Evolutionary conservation across 1,140 invertebrate species (phyloP), one percentile per base, ranked within the genome.

Genomic region (Aphelenchoides avenae): DNA sequence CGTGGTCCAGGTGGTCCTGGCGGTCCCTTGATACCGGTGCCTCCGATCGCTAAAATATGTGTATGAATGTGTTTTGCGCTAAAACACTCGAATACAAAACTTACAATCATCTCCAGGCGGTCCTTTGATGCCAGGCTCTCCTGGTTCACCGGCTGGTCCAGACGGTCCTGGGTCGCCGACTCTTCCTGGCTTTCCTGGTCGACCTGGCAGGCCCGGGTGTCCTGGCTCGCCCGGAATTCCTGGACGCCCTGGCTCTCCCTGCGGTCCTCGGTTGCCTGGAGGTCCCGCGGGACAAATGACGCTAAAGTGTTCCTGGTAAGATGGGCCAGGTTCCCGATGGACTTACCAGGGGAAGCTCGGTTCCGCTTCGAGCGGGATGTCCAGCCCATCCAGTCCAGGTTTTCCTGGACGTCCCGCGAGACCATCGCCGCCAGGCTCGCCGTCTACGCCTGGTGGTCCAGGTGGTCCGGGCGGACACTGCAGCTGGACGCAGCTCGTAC

Each of bases 401-500:
- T 75, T 75, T 47, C 73, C 73, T 30, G 57, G 59, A 11, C 70
- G 39, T 15, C 67, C 63, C 13, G 65, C 26, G 11, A 36, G 37
- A 34, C 61, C 61, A 50, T 63, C 61, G 26, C 37, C 29, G n/a
- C 61, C 61, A 27, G 37, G 36, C 31, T 63, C 61, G 30, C 61
- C 64, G n/a, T 66, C 58, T n/a, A 76, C 73, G 51, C 74, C 71
- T 37, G 73, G 73, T 27, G 72, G 71, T 13, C 74, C 74, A 3
- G 68, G 62, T 24, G 74, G 73, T 29, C 72, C 72, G 33, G 72
- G 72, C 33, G 72, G 71, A 54, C 72, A 75, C 49, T 75, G 64
- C 18, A 75, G 57, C 57, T 77, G 71, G 15, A 75, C 74, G 61
- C 72, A 75, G 11, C 59, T 69, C 3, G 71, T 62, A 39, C 72